Evolutionary conservation across 2,888 invertebrate species (phyloP), one percentile per base, ranked within the genome.

Genomic region (Pelosia muscerda): DNA sequence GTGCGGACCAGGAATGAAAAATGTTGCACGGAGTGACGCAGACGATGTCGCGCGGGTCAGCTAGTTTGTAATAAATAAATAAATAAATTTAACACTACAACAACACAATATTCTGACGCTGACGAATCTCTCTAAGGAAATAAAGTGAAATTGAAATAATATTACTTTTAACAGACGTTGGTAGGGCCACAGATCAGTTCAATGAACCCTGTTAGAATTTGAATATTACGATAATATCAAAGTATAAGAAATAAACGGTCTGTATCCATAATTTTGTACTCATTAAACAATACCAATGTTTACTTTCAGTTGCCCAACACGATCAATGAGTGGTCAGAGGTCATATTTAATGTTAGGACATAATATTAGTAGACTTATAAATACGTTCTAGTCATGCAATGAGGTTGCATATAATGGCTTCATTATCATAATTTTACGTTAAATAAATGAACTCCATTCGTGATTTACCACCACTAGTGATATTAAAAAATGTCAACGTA

Each of bases 331-430:
- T 59, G 61, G 59, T 26, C 25, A 19, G 23, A 38, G 25, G 38
- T 38, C 63, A 74, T 74, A 66, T 76, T 77, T 73, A 76, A 80
- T 78, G 81, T 79, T 78, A 79, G 77, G 75, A 78, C 79, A 63
- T 72, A 72, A 72, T 81, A 73, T 84, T 82, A 83, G 72, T 77
- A 63, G 67, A 75, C 81, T 84, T 86, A 80, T 87, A 86, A 91
- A 91, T 88, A 85, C 65, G 71, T 82, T 64, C 63, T 57, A 87
- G 89, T 86, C 92, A 92, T 92, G 92, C 90, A 75, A 92, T 84
- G 78, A 84, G 83, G 84, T 88, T 90, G 90, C 91, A 90, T 87
- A 85, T 89, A 90, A 90, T 87, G 79, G 81, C 86, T 89, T 84
- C 85, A 88, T 88, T 90, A 89, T 86, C 85, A 88, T 88, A 88